phyloP scores from a whole-genome alignment of 2,888 invertebrate species.

The Troides helena region DNA sequence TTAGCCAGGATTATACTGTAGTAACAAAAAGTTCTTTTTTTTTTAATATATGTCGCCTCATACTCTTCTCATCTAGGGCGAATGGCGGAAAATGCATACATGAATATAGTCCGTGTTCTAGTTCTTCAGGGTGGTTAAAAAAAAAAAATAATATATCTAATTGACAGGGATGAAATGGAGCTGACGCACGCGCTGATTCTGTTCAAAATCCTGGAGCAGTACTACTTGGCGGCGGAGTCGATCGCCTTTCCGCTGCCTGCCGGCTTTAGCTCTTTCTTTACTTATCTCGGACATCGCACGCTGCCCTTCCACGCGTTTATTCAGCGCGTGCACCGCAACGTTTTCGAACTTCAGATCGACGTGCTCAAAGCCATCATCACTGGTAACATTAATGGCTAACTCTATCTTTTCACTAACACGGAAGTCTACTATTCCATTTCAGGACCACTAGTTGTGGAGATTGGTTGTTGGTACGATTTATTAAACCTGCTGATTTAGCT shows the following conservation, averaged over 20 bases:
- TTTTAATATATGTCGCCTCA: too few relatives aligned
- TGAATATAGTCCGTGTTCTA: too few relatives aligned
- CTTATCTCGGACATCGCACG: conserved; percentile 90
- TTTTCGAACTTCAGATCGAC: conserved; percentile 92
- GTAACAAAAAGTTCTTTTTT: too few relatives aligned
- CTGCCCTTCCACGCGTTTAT: conserved; percentile 88
- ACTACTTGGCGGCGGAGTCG: conserved; percentile 88
- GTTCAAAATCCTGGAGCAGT: conserved; percentile 90
- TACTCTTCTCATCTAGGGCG: too few relatives aligned
- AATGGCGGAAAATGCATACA: too few relatives aligned
- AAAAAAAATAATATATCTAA: background rate
- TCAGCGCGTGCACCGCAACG: conserved; percentile 91
- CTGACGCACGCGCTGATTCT: conserved; percentile 85
- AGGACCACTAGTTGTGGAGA: too few relatives aligned
- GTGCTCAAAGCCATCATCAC: conserved; percentile 91
- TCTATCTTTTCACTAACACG: too few relatives aligned
- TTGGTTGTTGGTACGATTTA: too few relatives aligned
- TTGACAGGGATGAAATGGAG: conserved; percentile 85
- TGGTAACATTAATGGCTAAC: conserved; percentile 69
- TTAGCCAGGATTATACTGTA: too few relatives aligned
- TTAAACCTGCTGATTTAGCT: too few relatives aligned
- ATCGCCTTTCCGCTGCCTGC: conserved; percentile 89
- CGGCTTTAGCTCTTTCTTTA: conserved; percentile 93
- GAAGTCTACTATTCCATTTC: too few relatives aligned
- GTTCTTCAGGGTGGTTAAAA: too few relatives aligned